phyloP scores from a whole-genome alignment of 1,140 invertebrate genomes.

The Cyclina sinensis region DNA sequence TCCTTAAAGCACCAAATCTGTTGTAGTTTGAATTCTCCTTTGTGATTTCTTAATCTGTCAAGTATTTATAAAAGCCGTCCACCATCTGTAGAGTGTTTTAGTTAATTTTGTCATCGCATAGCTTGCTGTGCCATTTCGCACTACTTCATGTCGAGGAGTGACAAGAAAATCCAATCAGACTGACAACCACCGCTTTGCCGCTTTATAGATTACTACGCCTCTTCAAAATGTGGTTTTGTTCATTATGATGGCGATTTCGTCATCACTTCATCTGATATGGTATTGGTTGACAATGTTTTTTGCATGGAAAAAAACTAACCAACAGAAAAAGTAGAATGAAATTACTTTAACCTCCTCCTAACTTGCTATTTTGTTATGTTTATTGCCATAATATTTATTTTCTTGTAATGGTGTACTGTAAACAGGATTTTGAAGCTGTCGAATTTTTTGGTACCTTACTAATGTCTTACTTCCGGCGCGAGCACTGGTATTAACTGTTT shows the following conservation, averaged over 20 bases:
- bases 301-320: background rate
- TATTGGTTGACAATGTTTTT: background rate
- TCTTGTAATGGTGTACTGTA: too few species aligned
- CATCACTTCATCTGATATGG: background rate
- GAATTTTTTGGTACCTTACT: too few species aligned
- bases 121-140: constrained; percentile 1
- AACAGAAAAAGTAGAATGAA: too few species aligned
- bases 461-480: too few species aligned
- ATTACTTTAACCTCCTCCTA: too few species aligned
- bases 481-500: too few species aligned
- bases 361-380: too few species aligned
- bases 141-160: constrained; percentile 38
- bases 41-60: background rate
- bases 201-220: constrained; percentile 24
- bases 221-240: background rate
- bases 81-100: constrained; percentile 12
- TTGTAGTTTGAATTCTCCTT: constrained; percentile 3
- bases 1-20: background rate
- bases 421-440: too few species aligned
- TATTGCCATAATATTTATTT: too few species aligned
- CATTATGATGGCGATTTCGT: background rate
- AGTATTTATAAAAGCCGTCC: constrained; percentile 18
- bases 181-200: constrained; percentile 3
- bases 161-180: constrained; percentile 35
- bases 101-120: constrained; percentile 35